Base-by-base conservation (phyloP, 2,888 invertebrate species). In the Lathronympha strigana region DNA sequence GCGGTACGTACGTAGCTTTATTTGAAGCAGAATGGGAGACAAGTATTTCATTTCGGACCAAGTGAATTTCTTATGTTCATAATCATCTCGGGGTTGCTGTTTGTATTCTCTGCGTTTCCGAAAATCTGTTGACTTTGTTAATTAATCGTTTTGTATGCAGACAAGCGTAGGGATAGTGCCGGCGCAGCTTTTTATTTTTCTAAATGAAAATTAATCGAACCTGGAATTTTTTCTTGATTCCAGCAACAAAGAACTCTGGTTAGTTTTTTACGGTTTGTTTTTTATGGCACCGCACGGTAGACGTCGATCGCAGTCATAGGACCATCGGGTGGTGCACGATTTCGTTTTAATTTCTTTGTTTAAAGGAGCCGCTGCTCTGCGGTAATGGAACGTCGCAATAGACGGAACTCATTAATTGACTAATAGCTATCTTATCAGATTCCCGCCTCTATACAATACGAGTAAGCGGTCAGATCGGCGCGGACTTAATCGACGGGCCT, bases 81-180 rank as follows among this genome's bases (percentile, higher is more conserved):
- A 76, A 75, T 79, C 72, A 72, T 74, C 75, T 73, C 74, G 61
- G 73, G 76, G 78, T 81, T 76, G 76, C 71, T 68, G 71, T 75
- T 76, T 77, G 77, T 76, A 79, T 80, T 81, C 78, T 77, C 76
- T 77, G 80, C 81, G 79, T 82, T 84, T 74, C 76, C 74, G 78
- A 79, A 84, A 84, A 84, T 83, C 84, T 84, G 87, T 87, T 86
- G 82, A 84, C 82, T 81, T 83, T 86, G 82, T 84, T 89, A 88
- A 89, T 89, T 87, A 88, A 86, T 85, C 84, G 83, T 84, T 88
- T 88, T 84, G 84, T 86, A 89, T 88, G 86, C 87, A 83, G 82
- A 83, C 82, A 74, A 75, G 75, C 77, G 68, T 71, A 66, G 70
- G 73, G 72, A 73, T 77, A 75, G 76, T 75, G 78, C 80, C 76